Percentiles rank a stretch among this genome's conserved stretches.
These are phyloP conservation scores for Agapornis canus DNA, from an alignment of 2,797 vertebrate genomes.

Conservation along the genomic window DNA sequence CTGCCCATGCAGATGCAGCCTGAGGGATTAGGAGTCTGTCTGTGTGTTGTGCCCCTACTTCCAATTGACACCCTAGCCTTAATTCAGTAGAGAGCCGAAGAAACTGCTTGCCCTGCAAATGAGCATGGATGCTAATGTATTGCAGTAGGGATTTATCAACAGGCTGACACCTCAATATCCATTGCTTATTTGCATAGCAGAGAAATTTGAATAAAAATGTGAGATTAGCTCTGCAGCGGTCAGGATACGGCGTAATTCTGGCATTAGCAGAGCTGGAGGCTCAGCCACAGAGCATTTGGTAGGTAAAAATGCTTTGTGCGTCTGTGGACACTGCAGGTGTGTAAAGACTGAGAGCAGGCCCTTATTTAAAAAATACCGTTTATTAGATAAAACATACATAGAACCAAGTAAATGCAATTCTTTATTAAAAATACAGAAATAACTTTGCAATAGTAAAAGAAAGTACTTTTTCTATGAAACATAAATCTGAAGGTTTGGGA, in stretches of 20 bases:
- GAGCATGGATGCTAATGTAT: background rate
- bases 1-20: background rate
- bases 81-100: background rate
- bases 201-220: conserved; percentile 21
- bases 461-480: conserved; percentile 66
- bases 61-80: conserved; percentile 14
- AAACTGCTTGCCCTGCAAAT: conserved; percentile 32
- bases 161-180: background rate
- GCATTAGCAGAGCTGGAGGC: background rate
- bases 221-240: background rate
- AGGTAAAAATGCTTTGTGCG: background rate
- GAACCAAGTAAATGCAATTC: conserved; percentile 56
- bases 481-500: conserved; percentile 51
- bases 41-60: background rate
- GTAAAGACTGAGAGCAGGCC: background rate
- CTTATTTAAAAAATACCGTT: conserved; percentile 70
- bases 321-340: background rate
- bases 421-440: conserved; percentile 76
- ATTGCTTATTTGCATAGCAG: conserved; percentile 29
- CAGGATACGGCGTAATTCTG: background rate
- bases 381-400: conserved; percentile 65
- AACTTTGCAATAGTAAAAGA: conserved; percentile 63
- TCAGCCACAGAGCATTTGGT: background rate
- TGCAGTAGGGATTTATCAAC: conserved; percentile 30
- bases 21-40: background rate